Evolutionary conservation across 2,113 vertebrate species (phyloP).

Genomic region (Tragelaphus buxtoni): DNA sequence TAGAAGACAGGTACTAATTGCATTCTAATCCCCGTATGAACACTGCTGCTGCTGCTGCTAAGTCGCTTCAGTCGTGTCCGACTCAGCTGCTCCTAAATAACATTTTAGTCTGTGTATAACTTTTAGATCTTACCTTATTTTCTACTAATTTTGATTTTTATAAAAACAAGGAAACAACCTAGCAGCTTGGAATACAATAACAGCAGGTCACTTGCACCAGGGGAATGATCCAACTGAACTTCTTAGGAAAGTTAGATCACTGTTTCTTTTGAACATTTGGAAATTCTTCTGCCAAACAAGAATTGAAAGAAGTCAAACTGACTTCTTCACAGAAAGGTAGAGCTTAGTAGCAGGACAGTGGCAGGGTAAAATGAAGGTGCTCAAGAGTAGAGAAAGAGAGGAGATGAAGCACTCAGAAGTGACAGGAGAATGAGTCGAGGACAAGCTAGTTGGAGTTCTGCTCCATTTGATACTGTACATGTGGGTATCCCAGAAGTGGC

Average conservation of each 20-base stretch:
- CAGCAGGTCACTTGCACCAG: constrained; percentile 13
- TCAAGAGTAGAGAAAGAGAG: constrained; percentile 22
- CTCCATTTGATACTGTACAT: not conserved
- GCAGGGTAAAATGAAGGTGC: constrained; percentile 2
- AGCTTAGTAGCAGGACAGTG: constrained; percentile 20
- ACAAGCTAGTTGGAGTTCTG: not conserved
- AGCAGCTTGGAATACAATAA: constrained; percentile 17
- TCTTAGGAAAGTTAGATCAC: constrained; percentile 24
- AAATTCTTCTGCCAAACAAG: constrained; percentile 49
- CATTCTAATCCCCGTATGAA: constrained; percentile 2
- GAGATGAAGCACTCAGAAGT: not conserved
- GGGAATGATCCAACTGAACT: constrained; percentile 34
- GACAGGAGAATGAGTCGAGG: not conserved
- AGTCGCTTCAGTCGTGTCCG: too few species aligned
- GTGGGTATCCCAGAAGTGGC: not conserved
- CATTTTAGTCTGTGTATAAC: not conserved
- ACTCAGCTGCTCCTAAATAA: constrained; percentile 28
- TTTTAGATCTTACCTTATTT: constrained; percentile 41
- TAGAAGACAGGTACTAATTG: constrained; percentile 6
- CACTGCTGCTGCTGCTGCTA: not conserved
- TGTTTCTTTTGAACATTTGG: constrained; percentile 58
- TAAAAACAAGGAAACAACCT: not conserved
- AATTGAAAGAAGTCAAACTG: constrained; percentile 41
- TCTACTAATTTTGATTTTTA: constrained; percentile 12
- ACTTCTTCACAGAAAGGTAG: constrained; percentile 23